phyloP scores from a whole-genome alignment of 2,888 invertebrate species.

The Drosophila borborema region DNA sequence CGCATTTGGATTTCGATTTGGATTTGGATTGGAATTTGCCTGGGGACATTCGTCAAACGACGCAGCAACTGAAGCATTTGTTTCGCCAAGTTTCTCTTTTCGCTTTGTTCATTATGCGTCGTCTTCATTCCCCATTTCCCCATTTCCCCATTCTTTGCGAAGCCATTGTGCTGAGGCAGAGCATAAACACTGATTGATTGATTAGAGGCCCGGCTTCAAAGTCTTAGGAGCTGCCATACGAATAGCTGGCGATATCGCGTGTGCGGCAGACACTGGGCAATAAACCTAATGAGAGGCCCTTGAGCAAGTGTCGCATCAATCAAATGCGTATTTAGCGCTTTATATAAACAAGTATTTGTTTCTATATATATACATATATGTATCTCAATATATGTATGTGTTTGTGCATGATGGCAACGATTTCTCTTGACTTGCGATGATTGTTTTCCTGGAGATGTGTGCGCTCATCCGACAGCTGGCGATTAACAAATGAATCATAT shows the following conservation, averaged over 20 bases:
- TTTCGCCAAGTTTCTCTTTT: slow-evolving; percentile 67
- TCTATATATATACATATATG: slow-evolving; percentile 1
- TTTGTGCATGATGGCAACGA: slow-evolving; percentile 43
- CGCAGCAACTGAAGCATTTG: slow-evolving; percentile 63
- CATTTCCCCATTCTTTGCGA: slow-evolving; percentile 9
- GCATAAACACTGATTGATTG: slow-evolving; percentile 81
- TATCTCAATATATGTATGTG: slow-evolving; percentile 12
- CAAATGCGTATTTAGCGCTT: slow-evolving; percentile 76
- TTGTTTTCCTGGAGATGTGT: slow-evolving; percentile 64
- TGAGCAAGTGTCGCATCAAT: slow-evolving; percentile 78
- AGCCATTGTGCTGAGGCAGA: slow-evolving; percentile 44
- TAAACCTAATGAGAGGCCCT: slow-evolving; percentile 78
- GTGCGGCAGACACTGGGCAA: slow-evolving; percentile 46
- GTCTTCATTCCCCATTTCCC: slow-evolving; percentile 17
- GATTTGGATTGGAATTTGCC: slow-evolving; percentile 54
- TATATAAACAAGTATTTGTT: slow-evolving; percentile 57
- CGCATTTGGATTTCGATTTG: slow-evolving; percentile 59
- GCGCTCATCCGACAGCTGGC: slow-evolving; percentile 65
- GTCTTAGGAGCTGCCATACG: slow-evolving; percentile 16
- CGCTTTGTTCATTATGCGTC: slow-evolving; percentile 62
- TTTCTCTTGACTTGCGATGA: slow-evolving; percentile 75
- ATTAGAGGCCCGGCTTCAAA: slow-evolving; percentile 69
- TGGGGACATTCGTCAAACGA: slow-evolving; percentile 77
- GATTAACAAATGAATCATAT: slow-evolving; percentile 75
- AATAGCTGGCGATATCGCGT: slow-evolving; percentile 28